phyloP scores from a whole-genome alignment of 2,888 invertebrate species.

The Nudaria mundana region DNA sequence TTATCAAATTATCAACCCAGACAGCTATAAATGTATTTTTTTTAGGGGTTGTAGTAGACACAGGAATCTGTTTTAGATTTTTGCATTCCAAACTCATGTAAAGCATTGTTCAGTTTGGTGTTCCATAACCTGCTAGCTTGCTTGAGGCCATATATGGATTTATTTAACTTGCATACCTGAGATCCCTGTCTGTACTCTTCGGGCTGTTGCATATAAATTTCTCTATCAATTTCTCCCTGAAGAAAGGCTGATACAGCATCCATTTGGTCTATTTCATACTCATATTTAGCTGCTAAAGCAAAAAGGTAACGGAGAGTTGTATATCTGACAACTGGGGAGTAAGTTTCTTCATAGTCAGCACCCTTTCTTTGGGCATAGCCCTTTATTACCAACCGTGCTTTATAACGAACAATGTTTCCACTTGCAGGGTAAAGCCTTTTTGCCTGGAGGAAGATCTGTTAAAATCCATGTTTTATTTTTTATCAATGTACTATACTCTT shows the following conservation, averaged over 20 bases:
- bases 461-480: constrained; percentile 3
- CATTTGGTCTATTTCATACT: not conserved
- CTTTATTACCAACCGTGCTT: not conserved
- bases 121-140: too few relatives aligned
- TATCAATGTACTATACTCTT: not conserved
- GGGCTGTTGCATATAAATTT: not conserved
- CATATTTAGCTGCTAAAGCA: not conserved
- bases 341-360: not conserved
- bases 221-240: not conserved
- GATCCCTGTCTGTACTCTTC: not conserved
- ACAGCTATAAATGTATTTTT: not conserved
- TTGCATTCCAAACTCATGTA: not conserved
- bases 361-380: not conserved
- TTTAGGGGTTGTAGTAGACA: not conserved
- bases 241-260: not conserved
- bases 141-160: constrained; percentile 1
- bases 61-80: not conserved
- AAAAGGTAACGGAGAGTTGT: not conserved
- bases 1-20: not conserved
- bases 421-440: too few relatives aligned
- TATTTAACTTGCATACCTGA: not conserved
- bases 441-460: constrained; percentile 4
- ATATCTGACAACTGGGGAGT: not conserved
- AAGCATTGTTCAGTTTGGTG: not conserved
- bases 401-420: not conserved